Percentiles rank a stretch among this genome's conserved stretches.
Conservation (phyloP, 2,888 invertebrate genomes). For the Agrotis ipsilon region DNA sequence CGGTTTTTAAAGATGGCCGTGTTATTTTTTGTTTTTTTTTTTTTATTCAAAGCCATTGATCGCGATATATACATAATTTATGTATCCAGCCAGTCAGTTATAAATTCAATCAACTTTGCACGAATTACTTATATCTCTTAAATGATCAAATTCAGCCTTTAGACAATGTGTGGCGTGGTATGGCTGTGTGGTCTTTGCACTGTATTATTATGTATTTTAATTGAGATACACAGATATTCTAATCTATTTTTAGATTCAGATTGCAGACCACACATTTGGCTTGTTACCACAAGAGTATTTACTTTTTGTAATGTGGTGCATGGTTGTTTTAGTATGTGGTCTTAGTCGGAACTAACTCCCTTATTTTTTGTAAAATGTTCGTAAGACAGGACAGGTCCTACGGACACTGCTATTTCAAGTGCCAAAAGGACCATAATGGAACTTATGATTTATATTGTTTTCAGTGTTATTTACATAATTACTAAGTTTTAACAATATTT, state of each 20-base stretch:
- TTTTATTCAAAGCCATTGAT: too few species aligned
- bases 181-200: slow-evolving; percentile 28
- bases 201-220: slow-evolving; percentile 25
- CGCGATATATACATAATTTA: background rate
- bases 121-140: slow-evolving; percentile 13
- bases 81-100: slow-evolving; percentile 2
- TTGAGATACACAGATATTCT: background rate
- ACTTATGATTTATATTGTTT: background rate
- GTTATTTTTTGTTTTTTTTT: too few species aligned
- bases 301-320: background rate
- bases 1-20: background rate
- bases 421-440: too few species aligned
- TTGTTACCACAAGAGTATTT: background rate
- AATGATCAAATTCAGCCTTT: too few species aligned
- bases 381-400: background rate
- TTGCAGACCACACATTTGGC: background rate
- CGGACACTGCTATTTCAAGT: background rate
- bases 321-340: background rate
- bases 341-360: background rate
- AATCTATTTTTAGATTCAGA: background rate
- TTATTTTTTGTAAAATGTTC: background rate
- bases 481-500: background rate
- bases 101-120: slow-evolving; percentile 2
- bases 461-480: background rate
- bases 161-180: too few species aligned